phyloP scores from a whole-genome alignment of 2,113 vertebrate genomes.

The Muscicapa adusta region DNA sequence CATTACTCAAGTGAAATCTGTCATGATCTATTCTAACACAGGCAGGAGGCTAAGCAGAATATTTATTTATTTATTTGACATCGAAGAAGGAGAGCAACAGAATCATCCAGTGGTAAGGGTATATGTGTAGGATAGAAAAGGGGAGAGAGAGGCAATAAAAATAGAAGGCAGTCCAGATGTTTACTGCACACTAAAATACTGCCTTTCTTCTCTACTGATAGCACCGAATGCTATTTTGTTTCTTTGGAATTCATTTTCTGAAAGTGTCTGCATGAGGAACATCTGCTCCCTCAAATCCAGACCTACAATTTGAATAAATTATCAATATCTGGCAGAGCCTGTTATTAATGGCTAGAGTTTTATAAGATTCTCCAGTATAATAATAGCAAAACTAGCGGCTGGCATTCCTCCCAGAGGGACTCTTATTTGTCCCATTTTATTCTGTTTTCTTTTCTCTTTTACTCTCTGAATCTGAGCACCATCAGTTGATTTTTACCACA shows the following conservation, averaged over 20 bases:
- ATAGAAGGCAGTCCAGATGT: constrained; percentile 14
- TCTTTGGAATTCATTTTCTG: constrained; percentile 68
- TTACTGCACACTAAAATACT: neutral
- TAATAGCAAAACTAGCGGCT: constrained; percentile 54
- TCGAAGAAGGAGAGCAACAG: neutral
- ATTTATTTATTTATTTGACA: neutral
- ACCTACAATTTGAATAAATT: constrained; percentile 82
- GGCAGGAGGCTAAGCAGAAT: neutral
- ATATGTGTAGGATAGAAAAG: neutral
- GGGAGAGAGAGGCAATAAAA: neutral
- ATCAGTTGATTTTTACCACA: constrained; percentile 35
- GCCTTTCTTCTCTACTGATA: neutral
- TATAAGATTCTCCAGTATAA: constrained; percentile 75
- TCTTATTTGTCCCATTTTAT: constrained; percentile 39
- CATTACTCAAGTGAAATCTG: neutral
- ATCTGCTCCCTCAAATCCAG: constrained; percentile 76
- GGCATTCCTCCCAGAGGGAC: constrained; percentile 61
- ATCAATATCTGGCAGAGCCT: constrained; percentile 71
- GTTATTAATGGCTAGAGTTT: constrained; percentile 77
- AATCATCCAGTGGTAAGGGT: neutral
- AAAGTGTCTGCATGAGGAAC: constrained; percentile 73
- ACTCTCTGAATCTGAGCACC: neutral
- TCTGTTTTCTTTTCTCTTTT: constrained; percentile 1
- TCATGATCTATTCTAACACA: neutral
- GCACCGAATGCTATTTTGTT: constrained; percentile 47